These are phyloP conservation scores for Salticus scenicus DNA, from an alignment of 2,888 invertebrate species.

Conservation along the genomic window DNA sequence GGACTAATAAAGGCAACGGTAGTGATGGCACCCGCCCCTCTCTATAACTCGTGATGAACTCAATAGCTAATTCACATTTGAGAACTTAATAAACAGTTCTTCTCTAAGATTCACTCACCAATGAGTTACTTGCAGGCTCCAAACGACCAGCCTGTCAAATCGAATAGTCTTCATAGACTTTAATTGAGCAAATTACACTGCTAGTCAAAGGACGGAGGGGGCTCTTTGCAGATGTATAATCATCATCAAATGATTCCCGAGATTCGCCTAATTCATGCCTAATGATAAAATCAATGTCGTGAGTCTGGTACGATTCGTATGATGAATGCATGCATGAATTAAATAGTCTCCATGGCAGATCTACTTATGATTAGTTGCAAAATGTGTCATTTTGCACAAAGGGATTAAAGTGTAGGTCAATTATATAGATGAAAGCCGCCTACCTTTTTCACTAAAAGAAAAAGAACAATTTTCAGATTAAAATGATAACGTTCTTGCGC, in stretches of 20 bases:
- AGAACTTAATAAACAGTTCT: constrained; percentile 69
- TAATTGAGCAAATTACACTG: constrained; percentile 68
- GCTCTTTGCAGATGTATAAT: constrained; percentile 34
- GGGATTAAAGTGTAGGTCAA: constrained; percentile 65
- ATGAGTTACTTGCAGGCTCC: constrained; percentile 28
- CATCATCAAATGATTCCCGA: constrained; percentile 58
- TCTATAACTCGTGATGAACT: constrained; percentile 10
- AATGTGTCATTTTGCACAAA: constrained; percentile 50
- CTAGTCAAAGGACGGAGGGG: constrained; percentile 56
- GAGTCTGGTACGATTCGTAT: constrained; percentile 25
- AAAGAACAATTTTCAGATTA: background rate
- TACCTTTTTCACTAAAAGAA: background rate
- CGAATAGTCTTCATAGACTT: constrained; percentile 65
- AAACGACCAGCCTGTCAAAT: constrained; percentile 66
- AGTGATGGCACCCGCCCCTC: constrained; percentile 17
- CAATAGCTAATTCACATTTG: constrained; percentile 62
- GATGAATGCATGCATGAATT: constrained; percentile 64
- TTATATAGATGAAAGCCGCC: constrained; percentile 48
- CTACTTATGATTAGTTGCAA: constrained; percentile 29
- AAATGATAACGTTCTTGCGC: background rate
- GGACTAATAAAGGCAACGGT: constrained; percentile 27
- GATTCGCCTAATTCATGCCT: constrained; percentile 66
- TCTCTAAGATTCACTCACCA: constrained; percentile 62
- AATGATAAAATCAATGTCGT: constrained; percentile 69
- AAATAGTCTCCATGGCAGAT: constrained; percentile 55